phyloP scores from a whole-genome alignment of 2,113 vertebrate genomes.

The Poeciliopsis prolifica region DNA sequence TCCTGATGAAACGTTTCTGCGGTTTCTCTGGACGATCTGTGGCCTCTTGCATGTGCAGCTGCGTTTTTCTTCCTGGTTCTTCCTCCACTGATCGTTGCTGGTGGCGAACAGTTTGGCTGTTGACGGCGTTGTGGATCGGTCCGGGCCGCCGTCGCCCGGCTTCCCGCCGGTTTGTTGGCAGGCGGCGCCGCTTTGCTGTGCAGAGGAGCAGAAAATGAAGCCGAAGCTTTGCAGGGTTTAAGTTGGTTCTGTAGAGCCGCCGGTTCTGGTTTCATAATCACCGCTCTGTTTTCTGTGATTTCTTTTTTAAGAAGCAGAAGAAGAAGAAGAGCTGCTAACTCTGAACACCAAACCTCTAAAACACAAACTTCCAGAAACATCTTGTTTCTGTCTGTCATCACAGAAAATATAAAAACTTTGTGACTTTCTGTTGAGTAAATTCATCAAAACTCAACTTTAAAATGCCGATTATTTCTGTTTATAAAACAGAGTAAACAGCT shows the following conservation, averaged over 20 bases:
- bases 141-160: no score
- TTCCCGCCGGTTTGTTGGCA: conserved; percentile 15
- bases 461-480: background rate
- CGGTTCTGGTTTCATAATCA: conserved; percentile 39
- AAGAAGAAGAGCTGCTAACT: background rate
- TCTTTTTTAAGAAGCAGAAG: background rate
- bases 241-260: background rate
- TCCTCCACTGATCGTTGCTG: background rate
- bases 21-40: background rate
- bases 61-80: background rate
- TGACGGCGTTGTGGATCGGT: no score
- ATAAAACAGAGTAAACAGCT: background rate
- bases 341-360: background rate
- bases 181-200: background rate
- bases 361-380: background rate
- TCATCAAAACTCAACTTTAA: background rate
- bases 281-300: conserved; percentile 1
- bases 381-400: background rate
- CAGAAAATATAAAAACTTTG: no score
- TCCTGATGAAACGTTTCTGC: no score
- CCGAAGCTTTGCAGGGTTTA: conserved; percentile 4
- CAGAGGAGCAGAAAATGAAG: conserved; percentile 14
- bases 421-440: background rate
- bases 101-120: no score
- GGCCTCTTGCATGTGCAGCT: background rate